A percentile compares a stretch with the other conserved stretches of the same genome.
These are phyloP conservation scores for Oryctolagus cuniculus DNA, from an alignment of 2,113 vertebrate species.

Conservation along the genomic window DNA sequence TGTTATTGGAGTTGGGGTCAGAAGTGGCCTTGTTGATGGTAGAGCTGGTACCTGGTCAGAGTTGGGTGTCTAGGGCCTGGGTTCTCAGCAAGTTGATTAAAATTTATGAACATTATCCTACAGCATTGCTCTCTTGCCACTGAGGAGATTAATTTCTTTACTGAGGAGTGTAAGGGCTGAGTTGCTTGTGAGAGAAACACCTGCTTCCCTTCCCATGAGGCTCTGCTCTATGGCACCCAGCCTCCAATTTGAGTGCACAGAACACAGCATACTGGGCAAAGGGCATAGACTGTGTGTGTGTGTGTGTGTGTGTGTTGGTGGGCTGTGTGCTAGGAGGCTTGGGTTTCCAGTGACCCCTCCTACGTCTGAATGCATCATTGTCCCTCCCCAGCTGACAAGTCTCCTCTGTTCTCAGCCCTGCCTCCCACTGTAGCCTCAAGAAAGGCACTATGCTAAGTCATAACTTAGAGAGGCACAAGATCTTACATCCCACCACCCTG, in stretches of 20 bases:
- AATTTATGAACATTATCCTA: background rate
- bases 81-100: background rate
- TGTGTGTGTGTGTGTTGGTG: no score
- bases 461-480: constrained; percentile 61
- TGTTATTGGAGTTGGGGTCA: background rate
- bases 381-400: background rate
- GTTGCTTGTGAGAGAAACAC: background rate
- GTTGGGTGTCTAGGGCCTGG: constrained; percentile 11
- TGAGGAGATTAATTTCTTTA: background rate
- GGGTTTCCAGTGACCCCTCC: background rate
- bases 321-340: background rate
- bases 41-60: background rate
- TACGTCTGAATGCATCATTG: background rate
- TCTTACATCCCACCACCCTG: constrained; percentile 49
- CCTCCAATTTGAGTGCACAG: background rate
- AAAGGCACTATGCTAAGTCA: background rate
- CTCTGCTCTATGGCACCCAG: background rate
- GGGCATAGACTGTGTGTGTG: background rate
- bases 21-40: background rate
- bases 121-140: background rate
- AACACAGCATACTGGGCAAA: background rate
- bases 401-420: background rate
- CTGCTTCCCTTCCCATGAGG: background rate
- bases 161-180: background rate
- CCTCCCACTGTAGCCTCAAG: constrained; percentile 7